Percentiles rank a stretch among this genome's conserved stretches.
phyloP scores from a whole-genome alignment of 2,888 invertebrate species.

The Nomada fucata region DNA sequence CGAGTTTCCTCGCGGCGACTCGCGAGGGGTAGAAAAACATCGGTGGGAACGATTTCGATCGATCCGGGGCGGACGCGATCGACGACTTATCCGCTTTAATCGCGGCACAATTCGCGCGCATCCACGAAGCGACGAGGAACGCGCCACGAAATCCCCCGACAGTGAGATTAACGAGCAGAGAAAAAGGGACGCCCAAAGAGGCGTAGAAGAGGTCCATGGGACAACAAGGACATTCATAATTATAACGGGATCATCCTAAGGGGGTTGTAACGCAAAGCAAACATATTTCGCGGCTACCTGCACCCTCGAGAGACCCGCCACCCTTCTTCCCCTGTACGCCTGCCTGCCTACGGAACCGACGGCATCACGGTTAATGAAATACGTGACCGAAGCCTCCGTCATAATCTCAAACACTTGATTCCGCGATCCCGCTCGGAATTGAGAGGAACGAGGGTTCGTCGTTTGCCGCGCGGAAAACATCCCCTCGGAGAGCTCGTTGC shows the following conservation, averaged over 20 bases:
- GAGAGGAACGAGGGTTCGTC: conserved; percentile 56
- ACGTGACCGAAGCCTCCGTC: conserved; percentile 83
- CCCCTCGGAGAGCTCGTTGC: conserved; percentile 45
- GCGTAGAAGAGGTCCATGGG: conserved; percentile 53
- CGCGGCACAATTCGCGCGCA: neutral
- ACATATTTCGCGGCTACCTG: conserved; percentile 77
- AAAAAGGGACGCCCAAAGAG: conserved; percentile 28
- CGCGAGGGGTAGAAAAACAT: neutral
- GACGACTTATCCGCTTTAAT: conserved; percentile 21
- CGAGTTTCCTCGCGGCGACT: conserved; percentile 36
- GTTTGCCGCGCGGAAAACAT: conserved; percentile 53
- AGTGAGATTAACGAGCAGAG: conserved; percentile 3
- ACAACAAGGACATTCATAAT: conserved; percentile 79
- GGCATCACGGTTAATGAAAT: conserved; percentile 83
- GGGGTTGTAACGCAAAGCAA: conserved; percentile 78
- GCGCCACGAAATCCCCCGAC: conserved; percentile 1
- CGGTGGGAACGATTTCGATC: conserved; percentile 5
- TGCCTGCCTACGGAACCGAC: conserved; percentile 55
- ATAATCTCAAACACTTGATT: conserved; percentile 84
- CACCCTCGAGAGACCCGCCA: conserved; percentile 68
- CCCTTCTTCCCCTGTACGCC: conserved; percentile 44
- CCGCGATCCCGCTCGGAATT: conserved; percentile 67
- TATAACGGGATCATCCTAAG: conserved; percentile 78
- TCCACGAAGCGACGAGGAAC: neutral
- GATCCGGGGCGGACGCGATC: conserved; percentile 7